phyloP scores from a whole-genome alignment of 2,797 vertebrate species.

The Macropus fuliginosus region DNA sequence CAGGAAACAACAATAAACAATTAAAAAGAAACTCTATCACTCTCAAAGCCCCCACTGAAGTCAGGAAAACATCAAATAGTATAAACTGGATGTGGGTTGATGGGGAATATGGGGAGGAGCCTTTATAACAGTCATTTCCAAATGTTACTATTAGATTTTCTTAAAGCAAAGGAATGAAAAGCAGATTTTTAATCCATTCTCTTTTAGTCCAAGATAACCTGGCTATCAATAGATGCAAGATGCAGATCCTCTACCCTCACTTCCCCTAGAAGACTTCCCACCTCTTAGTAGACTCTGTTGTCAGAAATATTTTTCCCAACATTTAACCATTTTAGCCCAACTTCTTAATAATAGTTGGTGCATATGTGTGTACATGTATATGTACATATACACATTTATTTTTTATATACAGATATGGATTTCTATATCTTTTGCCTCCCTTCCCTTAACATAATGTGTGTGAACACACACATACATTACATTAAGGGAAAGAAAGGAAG shows the following conservation, averaged over 20 bases:
- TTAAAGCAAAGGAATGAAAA: background rate
- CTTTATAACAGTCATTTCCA: background rate
- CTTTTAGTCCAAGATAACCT: background rate
- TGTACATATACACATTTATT: too few species aligned
- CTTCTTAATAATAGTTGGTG: constrained; percentile 7
- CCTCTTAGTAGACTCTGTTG: constrained; percentile 33
- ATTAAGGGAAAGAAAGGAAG: background rate
- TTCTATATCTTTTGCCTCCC: background rate
- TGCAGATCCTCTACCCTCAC: background rate
- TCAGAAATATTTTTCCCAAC: constrained; percentile 35
- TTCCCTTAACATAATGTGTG: background rate
- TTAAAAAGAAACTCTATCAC: background rate
- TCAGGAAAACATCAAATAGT: background rate
- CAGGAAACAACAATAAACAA: background rate
- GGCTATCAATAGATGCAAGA: background rate
- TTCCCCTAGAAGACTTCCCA: constrained; percentile 17
- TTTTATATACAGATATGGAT: background rate
- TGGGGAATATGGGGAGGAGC: background rate
- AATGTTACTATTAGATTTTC: background rate
- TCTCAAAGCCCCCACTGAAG: background rate
- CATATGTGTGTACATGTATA: background rate
- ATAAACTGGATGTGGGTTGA: background rate
- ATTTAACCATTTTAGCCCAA: constrained; percentile 18
- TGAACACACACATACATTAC: background rate
- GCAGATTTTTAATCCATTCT: background rate